Evolutionary conservation across 2,888 invertebrate species (phyloP), one percentile per base, ranked within the genome.

Genomic region (Drosophila niveifrons): DNA sequence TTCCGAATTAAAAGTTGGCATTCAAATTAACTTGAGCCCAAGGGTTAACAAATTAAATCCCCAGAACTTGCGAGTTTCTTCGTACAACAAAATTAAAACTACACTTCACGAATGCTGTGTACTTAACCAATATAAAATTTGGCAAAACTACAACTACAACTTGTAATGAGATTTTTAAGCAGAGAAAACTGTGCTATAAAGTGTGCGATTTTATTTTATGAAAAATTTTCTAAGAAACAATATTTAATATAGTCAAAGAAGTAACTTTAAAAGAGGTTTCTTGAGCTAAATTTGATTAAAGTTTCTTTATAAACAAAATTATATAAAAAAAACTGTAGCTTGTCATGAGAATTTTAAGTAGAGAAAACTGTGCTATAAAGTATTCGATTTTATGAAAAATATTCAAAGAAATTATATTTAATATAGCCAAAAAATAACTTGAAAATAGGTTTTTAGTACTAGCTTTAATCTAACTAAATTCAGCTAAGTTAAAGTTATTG

Each of bases 1-100:
- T 61, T 64, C 63, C 48, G 50, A 72, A 69, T 69, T 69, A 76
- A 76, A 76, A 76, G 69, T 83, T 83, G 75, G 72, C 64, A 75
- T 36, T 66, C 78, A 78, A 81, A 83, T 81, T 80, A 83, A 68
- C 66, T 72, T 28, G 51, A 63, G 41, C 7, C 7, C 41, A 41
- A 31, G 47, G 52, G 44, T 36, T 17, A 58, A 44, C 66, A 66
- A 80, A 80, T 80, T 66, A 67, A 67, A 66, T 41, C 56, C 36
- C 13, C 3, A 23, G 64, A 68, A 76, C 51, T 72, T 66, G 52
- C 17, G 47, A 62, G 55, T 66, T 75, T 57, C 58, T 53, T 66
- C 29, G 48, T 52, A 46, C n/a, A 62, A 47, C 48, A 15, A 64
- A 75, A 66, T 72, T 61, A 61, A 59, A 75, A 72, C 50, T 62